phyloP scores from a whole-genome alignment of 2,797 vertebrate species.

The Lophius americanus region DNA sequence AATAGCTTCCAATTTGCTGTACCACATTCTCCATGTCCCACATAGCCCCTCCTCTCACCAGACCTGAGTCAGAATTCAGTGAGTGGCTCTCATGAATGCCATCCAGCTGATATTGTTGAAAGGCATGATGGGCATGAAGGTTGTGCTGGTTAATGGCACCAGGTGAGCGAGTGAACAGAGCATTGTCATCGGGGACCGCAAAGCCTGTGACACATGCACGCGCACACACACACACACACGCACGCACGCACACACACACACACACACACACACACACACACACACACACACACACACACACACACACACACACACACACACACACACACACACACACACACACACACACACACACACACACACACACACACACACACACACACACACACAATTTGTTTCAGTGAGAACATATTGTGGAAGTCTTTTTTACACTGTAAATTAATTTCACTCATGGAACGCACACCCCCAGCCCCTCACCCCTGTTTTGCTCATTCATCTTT shows the following conservation, averaged over 20 bases:
- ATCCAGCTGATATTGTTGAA: conserved; percentile 73
- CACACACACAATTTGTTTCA: not conserved
- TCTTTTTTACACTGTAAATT: not conserved
- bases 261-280: not conserved
- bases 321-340: not conserved
- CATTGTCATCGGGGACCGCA: conserved; percentile 57
- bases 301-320: not conserved
- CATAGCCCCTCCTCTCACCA: conserved; percentile 58
- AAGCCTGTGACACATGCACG: conserved; percentile 66
- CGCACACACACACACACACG: not conserved
- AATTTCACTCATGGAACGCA: conserved; percentile 10
- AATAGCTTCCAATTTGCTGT: conserved; percentile 70
- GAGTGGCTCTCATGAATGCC: conserved; percentile 62
- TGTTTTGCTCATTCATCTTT: conserved; percentile 87
- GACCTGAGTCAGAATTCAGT: conserved; percentile 59
- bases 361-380: not conserved
- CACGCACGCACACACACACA: not conserved
- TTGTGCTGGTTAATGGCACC: conserved; percentile 60
- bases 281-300: not conserved
- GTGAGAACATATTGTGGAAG: conserved; percentile 5
- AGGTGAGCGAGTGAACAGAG: conserved; percentile 66
- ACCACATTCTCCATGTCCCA: conserved; percentile 77
- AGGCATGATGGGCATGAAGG: conserved; percentile 74
- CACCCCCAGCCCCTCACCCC: conserved; percentile 65
- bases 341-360: not conserved